Evolutionary conservation across 2,113 vertebrate genomes (phyloP), one percentile per base, ranked within the genome.

Genomic region (Xiphophorus hellerii): DNA sequence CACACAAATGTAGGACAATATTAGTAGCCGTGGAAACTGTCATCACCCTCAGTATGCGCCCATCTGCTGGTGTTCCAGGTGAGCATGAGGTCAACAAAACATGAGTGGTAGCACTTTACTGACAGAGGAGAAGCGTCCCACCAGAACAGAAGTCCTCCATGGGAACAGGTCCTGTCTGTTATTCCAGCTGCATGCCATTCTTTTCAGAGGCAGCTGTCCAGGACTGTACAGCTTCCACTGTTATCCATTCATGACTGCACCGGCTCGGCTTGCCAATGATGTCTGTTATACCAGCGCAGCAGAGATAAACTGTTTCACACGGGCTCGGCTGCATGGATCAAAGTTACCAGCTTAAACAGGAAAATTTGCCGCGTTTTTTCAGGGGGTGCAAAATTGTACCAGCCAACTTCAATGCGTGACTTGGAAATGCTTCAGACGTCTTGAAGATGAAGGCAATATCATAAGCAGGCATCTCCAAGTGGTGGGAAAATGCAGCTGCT

Each of bases 121-220:
- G 35, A 81, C 74, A 54, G 4, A 15, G 79, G 67, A 30, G 64
- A 69, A 82, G 64, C 4, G 20, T 87, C 77, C 77, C 61, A 83
- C 64, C 83, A 83, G 80, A 81, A 89, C 87, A 89, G 85, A 79
- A 87, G 86, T 79, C 72, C 76, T 90, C 77, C 74, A 69, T 87
- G 85, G 82, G 84, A 92, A 85, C 78, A 60, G 69, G 86, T 79
- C 85, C 77, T 79, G 86, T 88, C 79, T 93, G 93, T 92, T 93
- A 71, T 92, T 92, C 86, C 91, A 93, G 93, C 92, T 93, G 92
- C 90, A 77, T 73, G 70, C 78, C 74, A 87, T 87, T 89, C 91
- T 92, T 92, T 91, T 80, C 35, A 87, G 86, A 91, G 87, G 85
- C 83, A 89, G 82, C 83, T 86, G 77, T 83, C 82, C 83, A 84